phyloP scores from a whole-genome alignment of 2,888 invertebrate species.

The Lepas anatifera region DNA sequence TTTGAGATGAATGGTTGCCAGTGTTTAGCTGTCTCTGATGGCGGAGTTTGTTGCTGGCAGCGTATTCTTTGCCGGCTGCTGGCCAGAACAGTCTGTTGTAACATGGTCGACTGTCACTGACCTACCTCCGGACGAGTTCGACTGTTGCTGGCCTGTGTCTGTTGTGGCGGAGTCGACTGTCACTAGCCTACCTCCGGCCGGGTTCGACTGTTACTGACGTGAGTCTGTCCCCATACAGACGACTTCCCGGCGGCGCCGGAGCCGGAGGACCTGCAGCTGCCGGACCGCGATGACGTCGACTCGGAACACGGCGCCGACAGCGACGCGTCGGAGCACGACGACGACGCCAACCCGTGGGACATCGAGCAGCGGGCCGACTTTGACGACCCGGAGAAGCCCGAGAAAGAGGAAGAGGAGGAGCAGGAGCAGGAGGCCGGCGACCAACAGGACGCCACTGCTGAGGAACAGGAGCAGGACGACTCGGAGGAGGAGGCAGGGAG shows the following conservation, averaged over 20 bases:
- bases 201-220: too few species aligned
- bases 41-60: too few species aligned
- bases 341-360: slow-evolving; percentile 34
- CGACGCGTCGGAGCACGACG: slow-evolving; percentile 37
- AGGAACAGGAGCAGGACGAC: slow-evolving; percentile 31
- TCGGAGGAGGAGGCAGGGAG: slow-evolving; percentile 41
- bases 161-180: too few species aligned
- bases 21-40: too few species aligned
- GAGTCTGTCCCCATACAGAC: background rate
- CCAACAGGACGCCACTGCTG: background rate
- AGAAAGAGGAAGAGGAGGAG: slow-evolving; percentile 34
- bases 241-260: slow-evolving; percentile 33
- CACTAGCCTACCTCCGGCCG: too few species aligned
- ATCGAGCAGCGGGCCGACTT: background rate
- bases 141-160: too few species aligned
- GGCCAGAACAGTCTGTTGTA: too few species aligned
- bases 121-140: too few species aligned
- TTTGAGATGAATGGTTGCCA: too few species aligned
- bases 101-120: too few species aligned
- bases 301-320: slow-evolving; percentile 23
- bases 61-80: too few species aligned
- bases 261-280: slow-evolving; percentile 35
- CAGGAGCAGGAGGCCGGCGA: slow-evolving; percentile 26
- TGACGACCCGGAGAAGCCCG: background rate
- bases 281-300: slow-evolving; percentile 27